Base-by-base conservation (phyloP, 2,797 vertebrate genomes). In the Bryconaethiops microstoma region DNA sequence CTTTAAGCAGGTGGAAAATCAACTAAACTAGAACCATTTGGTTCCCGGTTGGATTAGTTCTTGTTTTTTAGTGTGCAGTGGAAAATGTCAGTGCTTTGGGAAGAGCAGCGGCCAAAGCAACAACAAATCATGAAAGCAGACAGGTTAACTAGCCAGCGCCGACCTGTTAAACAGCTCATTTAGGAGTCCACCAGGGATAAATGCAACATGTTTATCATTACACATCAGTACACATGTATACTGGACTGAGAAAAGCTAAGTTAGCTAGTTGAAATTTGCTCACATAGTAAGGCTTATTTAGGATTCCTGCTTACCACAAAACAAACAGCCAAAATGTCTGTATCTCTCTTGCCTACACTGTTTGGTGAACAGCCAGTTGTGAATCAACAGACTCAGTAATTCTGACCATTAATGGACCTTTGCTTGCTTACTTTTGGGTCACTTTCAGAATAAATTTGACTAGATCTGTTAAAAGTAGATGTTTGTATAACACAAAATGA, bases 71-170 rank as follows among this genome's bases (percentile, higher is more conserved):
- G 21, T 60, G 5, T 60, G 35, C 14, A 7, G 35, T 65, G 57
- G 48, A 12, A 42, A 63, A n/a, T n/a, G 55, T 71, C 1, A 23
- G 23, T 52, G 48, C 7, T 52, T 23, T 0, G 16, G 40, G 42
- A 69, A 40, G 4, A 77, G 55, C 29, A 55, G 52, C 62, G 29
- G 65, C 70, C 10, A n/a, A 29, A 29, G 21, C n/a, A n/a, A n/a
- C n/a, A 70, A 21, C 54, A 63, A 50, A 76, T 81, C 74, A 64
- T 14, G 5, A 17, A 21, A 35, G 57, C 54, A 48, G 65, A 71
- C 57, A 71, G 65, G 67, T 23, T 50, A 70, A 48, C n/a, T 23
- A 70, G 35, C 48, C 45, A 16, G 12, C 7, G 1, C 23, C 17
- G 42, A 13, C 6, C 5, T 2, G 45, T 48, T 50, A 50, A 50